phyloP scores from a whole-genome alignment of 2,113 vertebrate species.

The Actenoides lindsayi region DNA sequence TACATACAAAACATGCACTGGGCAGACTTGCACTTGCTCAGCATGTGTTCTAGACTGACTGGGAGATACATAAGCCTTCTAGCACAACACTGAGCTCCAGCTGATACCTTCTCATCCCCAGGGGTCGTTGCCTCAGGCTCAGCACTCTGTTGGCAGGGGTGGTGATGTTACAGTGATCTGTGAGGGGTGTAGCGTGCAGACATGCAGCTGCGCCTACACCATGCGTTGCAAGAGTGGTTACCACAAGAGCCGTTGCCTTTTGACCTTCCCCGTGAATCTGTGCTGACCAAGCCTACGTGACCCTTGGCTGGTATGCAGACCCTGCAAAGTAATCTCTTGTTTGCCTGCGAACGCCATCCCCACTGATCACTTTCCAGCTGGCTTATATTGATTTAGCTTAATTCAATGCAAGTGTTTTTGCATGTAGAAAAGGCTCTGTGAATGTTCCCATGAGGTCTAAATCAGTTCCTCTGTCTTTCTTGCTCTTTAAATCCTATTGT shows the following conservation, averaged over 20 bases:
- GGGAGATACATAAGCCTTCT: neutral
- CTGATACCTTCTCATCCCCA: rapidly evolving
- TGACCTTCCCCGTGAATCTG: neutral
- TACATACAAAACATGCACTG: rapidly evolving
- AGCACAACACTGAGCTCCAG: neutral
- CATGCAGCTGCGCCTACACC: neutral
- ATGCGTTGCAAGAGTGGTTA: neutral
- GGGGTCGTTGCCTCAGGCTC: neutral
- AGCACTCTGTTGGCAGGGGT: neutral
- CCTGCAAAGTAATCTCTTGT: neutral
- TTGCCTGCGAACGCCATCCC: neutral
- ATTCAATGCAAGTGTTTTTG: conserved; percentile 53
- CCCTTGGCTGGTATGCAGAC: neutral
- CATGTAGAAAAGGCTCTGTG: neutral
- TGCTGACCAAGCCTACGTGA: neutral
- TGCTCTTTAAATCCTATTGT: conserved; percentile 53
- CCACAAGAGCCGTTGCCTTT: neutral
- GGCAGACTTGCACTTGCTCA: neutral
- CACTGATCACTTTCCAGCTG: conserved; percentile 39
- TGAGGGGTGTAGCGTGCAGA: neutral
- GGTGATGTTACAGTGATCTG: neutral
- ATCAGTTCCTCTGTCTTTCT: conserved; percentile 30
- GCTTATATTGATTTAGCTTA: conserved; percentile 43
- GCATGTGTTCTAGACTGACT: neutral
- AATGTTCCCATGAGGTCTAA: conserved; percentile 50